Base-by-base conservation (phyloP, 2,113 vertebrate genomes). In the Catagonus wagneri region DNA sequence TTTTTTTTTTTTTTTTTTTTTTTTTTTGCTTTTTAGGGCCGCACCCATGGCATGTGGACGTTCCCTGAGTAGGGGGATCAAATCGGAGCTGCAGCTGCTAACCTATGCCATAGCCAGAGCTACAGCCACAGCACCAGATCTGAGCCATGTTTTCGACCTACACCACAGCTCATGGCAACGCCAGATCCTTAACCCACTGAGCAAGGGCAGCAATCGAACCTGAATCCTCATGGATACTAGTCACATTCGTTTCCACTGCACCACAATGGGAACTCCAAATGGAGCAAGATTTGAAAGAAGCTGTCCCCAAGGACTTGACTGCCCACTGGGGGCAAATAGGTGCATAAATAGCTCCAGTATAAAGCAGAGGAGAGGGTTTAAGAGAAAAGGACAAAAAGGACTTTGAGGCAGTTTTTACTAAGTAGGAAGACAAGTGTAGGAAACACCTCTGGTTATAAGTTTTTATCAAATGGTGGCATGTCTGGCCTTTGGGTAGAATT, bases 401-500 rank as follows among this genome's bases (percentile, higher is more conserved):
- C 29, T 94, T 34, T 81, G 68, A 54, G n/a, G 36, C 15, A 3
- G 15, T 52, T 93, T 89, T 14, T 56, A 56, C 39, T 12, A 72
- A 56, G 39, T 17, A 36, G 39, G 63, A 87, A 83, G 71, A 84
- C 34, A 68, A 83, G 90, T 11, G n/a, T 9, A 34, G 81, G 71
- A 54, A 25, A 27, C 29, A 1, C 15, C 22, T 9, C 7, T n/a
- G 54, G 54, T 76, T 61, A 2, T 39, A 23, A 25, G 8, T 66
- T 94, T 89, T 84, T 34, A 83, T 92, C 58, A 29, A 22, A 34
- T 15, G 19, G 8, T 34, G 71, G 11, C 75, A 50, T 2, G 11
- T 36, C 60, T 75, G 81, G 84, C 84, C 63, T 94, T 89, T 29
- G 54, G 25, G 44, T 34, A 4, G 69, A 86, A 75, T 87, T 83